Percentiles rank a stretch among this genome's conserved stretches.
phyloP scores from a whole-genome alignment of 2,113 vertebrate species.

The Gallinago undulata region DNA sequence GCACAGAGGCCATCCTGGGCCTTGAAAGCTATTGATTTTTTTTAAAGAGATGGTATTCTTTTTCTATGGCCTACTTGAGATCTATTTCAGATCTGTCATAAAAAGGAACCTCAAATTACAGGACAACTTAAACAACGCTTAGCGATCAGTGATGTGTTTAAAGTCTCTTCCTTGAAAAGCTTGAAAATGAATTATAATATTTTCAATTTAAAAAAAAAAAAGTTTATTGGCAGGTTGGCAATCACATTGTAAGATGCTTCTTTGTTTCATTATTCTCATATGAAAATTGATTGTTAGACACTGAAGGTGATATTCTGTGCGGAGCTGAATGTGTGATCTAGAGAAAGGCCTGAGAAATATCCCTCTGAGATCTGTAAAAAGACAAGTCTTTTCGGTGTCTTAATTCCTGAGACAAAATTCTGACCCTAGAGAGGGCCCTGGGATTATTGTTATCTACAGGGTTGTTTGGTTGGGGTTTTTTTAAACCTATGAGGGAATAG shows the following conservation, averaged over 20 bases:
- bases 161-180: not conserved
- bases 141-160: not conserved
- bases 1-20: constrained; percentile 69
- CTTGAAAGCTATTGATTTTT: constrained; percentile 75
- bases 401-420: not conserved
- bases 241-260: not conserved
- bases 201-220: not conserved
- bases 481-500: not conserved
- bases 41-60: constrained; percentile 63
- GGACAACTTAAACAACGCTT: constrained; percentile 50
- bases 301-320: not conserved
- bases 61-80: constrained; percentile 50
- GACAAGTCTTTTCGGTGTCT: not conserved
- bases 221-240: not conserved
- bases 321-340: not conserved
- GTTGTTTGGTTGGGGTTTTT: not conserved
- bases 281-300: not conserved
- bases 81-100: constrained; percentile 68
- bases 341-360: not conserved
- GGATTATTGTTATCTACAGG: not conserved
- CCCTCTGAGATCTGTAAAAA: not conserved
- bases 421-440: not conserved
- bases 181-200: not conserved
- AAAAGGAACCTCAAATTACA: constrained; percentile 50
- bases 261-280: not conserved